Percentiles rank a stretch among this genome's conserved stretches.
Evolutionary conservation across 2,888 invertebrate genomes (phyloP).

Genomic region (Entomobrya proxima): DNA sequence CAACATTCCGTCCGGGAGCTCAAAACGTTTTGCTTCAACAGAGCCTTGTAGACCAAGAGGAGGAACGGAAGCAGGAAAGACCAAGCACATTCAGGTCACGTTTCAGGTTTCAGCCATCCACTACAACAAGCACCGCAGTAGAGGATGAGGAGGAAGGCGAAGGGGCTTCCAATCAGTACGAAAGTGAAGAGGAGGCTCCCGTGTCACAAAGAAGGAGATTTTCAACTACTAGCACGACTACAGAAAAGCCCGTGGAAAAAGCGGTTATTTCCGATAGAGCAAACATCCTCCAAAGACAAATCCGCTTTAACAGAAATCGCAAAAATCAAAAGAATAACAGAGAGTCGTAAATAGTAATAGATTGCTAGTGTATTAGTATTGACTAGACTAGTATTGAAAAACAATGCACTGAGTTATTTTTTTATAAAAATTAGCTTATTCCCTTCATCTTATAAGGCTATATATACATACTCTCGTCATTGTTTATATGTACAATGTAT

Average conservation of each 20-base stretch:
- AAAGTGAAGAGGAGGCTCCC: constrained; percentile 52
- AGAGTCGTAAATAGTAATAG: constrained; percentile 2
- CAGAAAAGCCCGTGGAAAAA: constrained; percentile 2
- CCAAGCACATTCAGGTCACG: constrained; percentile 36
- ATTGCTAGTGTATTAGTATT: background rate
- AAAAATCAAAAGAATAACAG: constrained; percentile 48
- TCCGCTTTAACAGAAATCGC: constrained; percentile 49
- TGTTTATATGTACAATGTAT: constrained; percentile 13
- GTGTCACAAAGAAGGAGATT: constrained; percentile 22
- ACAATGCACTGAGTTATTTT: constrained; percentile 31
- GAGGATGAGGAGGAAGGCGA: constrained; percentile 15
- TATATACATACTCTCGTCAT: background rate
- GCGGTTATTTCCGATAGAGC: constrained; percentile 46
- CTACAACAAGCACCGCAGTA: background rate
- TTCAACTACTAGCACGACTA: constrained; percentile 33
- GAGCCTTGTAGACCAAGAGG: constrained; percentile 35
- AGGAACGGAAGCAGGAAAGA: background rate
- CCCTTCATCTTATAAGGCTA: background rate
- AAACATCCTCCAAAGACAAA: constrained; percentile 60
- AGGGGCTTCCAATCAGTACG: constrained; percentile 14
- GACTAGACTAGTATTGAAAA: background rate
- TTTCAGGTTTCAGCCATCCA: constrained; percentile 24
- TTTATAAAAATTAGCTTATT: background rate
- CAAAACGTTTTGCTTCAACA: constrained; percentile 44
- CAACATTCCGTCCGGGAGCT: constrained; percentile 59